A percentile compares a stretch with the other conserved stretches of the same genome.
Conservation (phyloP, 1,140 invertebrate species). For the Patella vulgata region DNA sequence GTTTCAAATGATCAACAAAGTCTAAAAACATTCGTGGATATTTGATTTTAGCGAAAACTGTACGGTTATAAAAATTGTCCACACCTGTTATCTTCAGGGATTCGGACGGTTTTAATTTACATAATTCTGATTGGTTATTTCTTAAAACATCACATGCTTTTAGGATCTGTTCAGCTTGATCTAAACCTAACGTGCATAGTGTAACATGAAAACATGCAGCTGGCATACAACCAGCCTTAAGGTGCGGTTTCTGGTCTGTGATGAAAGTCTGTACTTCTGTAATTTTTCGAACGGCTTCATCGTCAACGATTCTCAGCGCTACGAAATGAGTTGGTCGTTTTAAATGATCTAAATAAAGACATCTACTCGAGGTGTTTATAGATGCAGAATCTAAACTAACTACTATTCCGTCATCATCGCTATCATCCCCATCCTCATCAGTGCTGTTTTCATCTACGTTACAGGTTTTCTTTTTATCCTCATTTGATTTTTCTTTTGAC, state of each 20-base stretch:
- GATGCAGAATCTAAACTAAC: no score
- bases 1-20: constrained; percentile 56
- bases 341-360: no score
- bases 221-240: constrained; percentile 49
- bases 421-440: no score
- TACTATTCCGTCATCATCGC: no score
- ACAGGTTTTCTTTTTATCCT: no score
- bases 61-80: constrained; percentile 61
- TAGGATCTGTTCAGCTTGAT: constrained; percentile 53
- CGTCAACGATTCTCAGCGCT: constrained; percentile 59
- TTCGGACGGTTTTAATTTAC: constrained; percentile 37
- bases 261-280: constrained; percentile 49
- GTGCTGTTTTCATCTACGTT: constrained; percentile 10
- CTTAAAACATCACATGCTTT: constrained; percentile 53
- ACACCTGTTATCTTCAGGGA: constrained; percentile 50
- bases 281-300: constrained; percentile 44
- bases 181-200: constrained; percentile 60
- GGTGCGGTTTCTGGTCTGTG: constrained; percentile 41
- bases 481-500: no score
- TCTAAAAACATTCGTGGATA: constrained; percentile 43
- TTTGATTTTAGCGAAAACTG: constrained; percentile 59
- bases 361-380: no score
- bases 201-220: constrained; percentile 56
- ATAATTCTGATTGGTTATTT: constrained; percentile 44
- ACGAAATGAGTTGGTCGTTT: constrained; percentile 65